Evolutionary conservation across 2,888 invertebrate genomes (phyloP), one percentile per base, ranked within the genome.

Genomic region (Lasioglossum morio): DNA sequence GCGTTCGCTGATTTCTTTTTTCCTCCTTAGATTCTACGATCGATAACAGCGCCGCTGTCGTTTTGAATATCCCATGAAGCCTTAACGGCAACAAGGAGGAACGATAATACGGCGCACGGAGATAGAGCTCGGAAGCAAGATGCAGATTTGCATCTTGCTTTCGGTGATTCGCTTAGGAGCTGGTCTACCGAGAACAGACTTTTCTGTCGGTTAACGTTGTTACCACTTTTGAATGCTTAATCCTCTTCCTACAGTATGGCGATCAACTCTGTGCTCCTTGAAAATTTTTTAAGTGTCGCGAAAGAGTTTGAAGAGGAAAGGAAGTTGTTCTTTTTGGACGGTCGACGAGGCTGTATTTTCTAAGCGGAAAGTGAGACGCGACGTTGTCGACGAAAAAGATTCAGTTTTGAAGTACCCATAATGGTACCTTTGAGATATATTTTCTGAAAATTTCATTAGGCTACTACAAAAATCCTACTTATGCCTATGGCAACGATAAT

Each of bases 141-240:
- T 19, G n/a, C 23, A 46, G 16, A 37, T 75, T 27, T 53, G 76
- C 70, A 14, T 63, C 34, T 48, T 27, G 30, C 63, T 63, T 48
- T 23, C 40, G 66, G 4, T 79, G 40, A 66, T 72, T 40, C 72
- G 53, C 8, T 57, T 66, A 77, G 14, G 14, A 48, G 34, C 23
- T 19, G 27, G 37, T 70, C n/a, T 60, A 16, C 14, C 75, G 30
- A 27, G 60, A 74, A 60, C 74, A 66, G 78, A 81, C 74, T 73
- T 88, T 81, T 81, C 82, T 63, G 66, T 48, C 69, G 30, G 79
- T 66, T 89, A 89, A 89, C 77, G 73, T 83, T 78, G 81, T 87
- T 85, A 77, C 74, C 72, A 72, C 77, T 85, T 87, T 74, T 78
- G 77, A 84, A 78, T 85, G 79, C 72, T n/a, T 30, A 73, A 57